These are phyloP conservation scores for Aplocera efformata DNA, from an alignment of 2,888 invertebrate genomes.

Conservation along the genomic window DNA sequence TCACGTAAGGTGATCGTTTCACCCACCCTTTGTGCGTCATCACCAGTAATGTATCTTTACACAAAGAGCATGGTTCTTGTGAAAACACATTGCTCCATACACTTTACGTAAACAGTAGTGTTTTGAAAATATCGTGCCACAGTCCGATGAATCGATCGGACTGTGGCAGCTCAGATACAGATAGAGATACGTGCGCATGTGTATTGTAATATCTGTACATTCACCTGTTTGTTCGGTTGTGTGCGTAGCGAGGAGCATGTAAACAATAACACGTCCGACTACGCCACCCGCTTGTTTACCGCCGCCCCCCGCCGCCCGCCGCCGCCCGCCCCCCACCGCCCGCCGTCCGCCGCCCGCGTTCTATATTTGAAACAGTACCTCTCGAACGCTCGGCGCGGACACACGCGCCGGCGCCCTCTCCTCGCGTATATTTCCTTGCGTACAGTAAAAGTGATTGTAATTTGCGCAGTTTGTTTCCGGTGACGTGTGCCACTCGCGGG, in stretches of 20 bases:
- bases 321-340: too few species aligned
- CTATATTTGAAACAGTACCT: conserved; percentile 56
- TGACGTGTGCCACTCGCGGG: conserved; percentile 19
- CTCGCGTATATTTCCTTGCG: conserved; percentile 20
- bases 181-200: background rate
- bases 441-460: conserved; percentile 18
- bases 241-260: conserved; percentile 5
- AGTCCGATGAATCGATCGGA: too few species aligned
- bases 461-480: conserved; percentile 28
- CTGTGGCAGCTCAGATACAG: too few species aligned
- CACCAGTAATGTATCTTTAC: too few species aligned
- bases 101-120: too few species aligned
- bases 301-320: too few species aligned
- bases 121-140: too few species aligned
- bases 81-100: too few species aligned
- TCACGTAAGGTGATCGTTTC: too few species aligned
- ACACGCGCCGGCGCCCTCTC: conserved; percentile 44
- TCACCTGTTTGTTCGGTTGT: conserved; percentile 14
- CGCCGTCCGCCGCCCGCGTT: conserved; percentile 28
- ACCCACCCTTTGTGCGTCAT: too few species aligned
- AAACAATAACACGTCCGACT: conserved; percentile 23
- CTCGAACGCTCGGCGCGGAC: conserved; percentile 41
- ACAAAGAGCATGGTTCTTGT: too few species aligned
- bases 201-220: conserved; percentile 9
- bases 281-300: conserved; percentile 39